phyloP scores from a whole-genome alignment of 2,113 vertebrate genomes.

The Gymnogyps californianus region DNA sequence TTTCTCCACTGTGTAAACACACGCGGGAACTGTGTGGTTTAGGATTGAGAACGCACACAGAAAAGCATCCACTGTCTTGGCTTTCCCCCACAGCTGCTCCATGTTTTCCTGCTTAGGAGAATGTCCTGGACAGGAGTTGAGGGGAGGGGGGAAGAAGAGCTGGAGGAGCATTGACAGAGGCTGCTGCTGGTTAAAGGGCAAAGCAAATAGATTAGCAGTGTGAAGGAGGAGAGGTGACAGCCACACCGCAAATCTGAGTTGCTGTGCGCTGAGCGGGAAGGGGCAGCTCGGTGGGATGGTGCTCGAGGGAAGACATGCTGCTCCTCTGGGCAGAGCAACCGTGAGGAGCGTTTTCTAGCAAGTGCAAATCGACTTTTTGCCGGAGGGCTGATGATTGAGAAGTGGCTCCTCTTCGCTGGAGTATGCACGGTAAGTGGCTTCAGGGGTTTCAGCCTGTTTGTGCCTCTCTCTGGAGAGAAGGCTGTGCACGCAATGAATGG shows the following conservation, averaged over 20 bases:
- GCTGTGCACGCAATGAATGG: fast-evolving
- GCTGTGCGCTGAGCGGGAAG: background rate
- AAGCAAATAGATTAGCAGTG: background rate
- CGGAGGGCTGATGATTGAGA: background rate
- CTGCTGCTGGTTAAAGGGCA: background rate
- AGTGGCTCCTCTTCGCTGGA: background rate
- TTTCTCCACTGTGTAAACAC: background rate
- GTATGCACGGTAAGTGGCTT: background rate
- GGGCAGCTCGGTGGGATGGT: background rate
- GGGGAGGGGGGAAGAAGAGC: background rate
- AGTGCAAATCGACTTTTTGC: background rate
- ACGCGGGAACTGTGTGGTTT: background rate
- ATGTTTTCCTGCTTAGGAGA: background rate
- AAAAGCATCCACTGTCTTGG: background rate
- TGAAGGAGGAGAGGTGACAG: background rate
- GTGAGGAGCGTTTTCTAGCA: background rate
- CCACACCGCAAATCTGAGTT: background rate
- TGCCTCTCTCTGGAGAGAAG: background rate
- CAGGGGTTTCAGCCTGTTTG: background rate
- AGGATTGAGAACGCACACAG: background rate
- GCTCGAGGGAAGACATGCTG: background rate
- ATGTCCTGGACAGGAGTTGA: background rate
- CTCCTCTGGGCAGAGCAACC: background rate
- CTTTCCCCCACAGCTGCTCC: background rate
- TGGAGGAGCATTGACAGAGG: background rate